Evolutionary conservation across 2,888 invertebrate genomes (phyloP), one percentile per base, ranked within the genome.

Genomic region (Meloe dianella): DNA sequence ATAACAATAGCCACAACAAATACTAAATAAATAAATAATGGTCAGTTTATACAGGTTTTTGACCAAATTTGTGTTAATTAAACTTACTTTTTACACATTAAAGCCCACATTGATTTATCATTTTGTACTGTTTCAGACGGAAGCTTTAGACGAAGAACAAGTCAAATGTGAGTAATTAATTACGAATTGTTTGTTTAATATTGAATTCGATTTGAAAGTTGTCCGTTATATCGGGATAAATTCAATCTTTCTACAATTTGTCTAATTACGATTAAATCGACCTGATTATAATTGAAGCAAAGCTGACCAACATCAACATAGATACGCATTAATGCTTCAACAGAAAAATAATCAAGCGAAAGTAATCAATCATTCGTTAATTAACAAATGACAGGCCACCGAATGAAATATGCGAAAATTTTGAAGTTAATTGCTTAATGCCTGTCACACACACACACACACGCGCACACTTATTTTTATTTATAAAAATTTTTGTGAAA

Each of bases 71-170:
- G n/a, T n/a, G n/a, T n/a, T n/a, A n/a, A n/a, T n/a, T n/a, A n/a
- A n/a, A n/a, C n/a, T n/a, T n/a, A n/a, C n/a, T n/a, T n/a, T n/a
- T n/a, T n/a, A n/a, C n/a, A n/a, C n/a, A n/a, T n/a, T n/a, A n/a
- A n/a, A n/a, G n/a, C n/a, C n/a, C n/a, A n/a, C n/a, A 51, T 22
- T 12, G 51, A 51, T 24, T 51, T 51, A 12, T 1, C 24, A 22
- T 47, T 20, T 20, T 51, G 4, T 17, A 10, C 12, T 71, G 68
- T 81, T 81, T 67, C 78, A 82, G 81, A 73, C 75, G 38, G 80
- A 82, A 60, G 65, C 75, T 51, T 65, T 82, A 64, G 83, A 83
- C 67, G 79, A 80, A 54, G 82, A 84, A 69, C 83, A 84, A 78
- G 73, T 81, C 20, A 77, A 80, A 70, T 77, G 84, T 84, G 76